Evolutionary conservation across 2,797 vertebrate species (phyloP).

Genomic region (Sciaenops ocellatus): DNA sequence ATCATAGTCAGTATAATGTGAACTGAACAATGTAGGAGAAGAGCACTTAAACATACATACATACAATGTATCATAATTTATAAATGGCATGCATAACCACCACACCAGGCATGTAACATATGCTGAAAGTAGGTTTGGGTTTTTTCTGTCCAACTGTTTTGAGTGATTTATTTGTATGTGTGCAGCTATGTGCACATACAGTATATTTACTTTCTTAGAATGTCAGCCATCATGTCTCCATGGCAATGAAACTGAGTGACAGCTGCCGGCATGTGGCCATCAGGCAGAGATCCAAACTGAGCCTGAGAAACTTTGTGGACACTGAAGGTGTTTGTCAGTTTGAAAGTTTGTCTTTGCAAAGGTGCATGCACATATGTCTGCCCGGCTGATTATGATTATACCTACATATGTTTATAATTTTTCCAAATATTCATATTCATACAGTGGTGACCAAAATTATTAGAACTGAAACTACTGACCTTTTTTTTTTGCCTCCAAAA

Average conservation of each 20-base stretch:
- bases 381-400: no score
- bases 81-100: neutral
- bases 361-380: neutral
- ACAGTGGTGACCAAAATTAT: no score
- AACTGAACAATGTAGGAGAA: conserved; percentile 26
- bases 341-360: neutral
- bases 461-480: no score
- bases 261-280: conserved; percentile 35
- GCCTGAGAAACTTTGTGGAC: conserved; percentile 38
- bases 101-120: no score
- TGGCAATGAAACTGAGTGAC: conserved; percentile 49
- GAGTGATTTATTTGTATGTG: neutral
- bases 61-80: neutral
- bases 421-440: no score
- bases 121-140: neutral
- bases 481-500: no score
- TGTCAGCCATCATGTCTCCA: neutral
- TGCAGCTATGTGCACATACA: neutral
- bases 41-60: neutral
- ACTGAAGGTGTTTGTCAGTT: conserved; percentile 30
- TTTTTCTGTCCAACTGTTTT: no score
- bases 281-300: conserved; percentile 18
- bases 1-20: conserved; percentile 13
- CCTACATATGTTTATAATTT: no score
- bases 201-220: neutral